A percentile compares a stretch with the other conserved stretches of the same genome.
These are phyloP conservation scores for Drosophila quinaria DNA, from an alignment of 2,888 invertebrate genomes.

Conservation along the genomic window DNA sequence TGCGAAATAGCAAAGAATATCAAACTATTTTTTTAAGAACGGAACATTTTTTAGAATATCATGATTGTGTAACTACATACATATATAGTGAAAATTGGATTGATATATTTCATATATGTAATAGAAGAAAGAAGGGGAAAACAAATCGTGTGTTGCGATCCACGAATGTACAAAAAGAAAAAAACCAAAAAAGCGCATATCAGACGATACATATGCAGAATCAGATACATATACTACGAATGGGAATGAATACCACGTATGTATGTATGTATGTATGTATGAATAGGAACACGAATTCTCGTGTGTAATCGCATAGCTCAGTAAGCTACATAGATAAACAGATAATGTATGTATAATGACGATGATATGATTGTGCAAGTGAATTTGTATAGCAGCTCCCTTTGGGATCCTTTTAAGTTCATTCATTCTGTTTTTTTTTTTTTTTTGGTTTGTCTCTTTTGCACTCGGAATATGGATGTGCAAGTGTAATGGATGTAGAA, in stretches of 20 bases:
- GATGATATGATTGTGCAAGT: slow-evolving; percentile 14
- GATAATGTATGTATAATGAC: slow-evolving; percentile 7
- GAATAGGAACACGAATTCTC: slow-evolving; percentile 11
- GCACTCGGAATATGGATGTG: slow-evolving; percentile 8
- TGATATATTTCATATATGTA: neutral
- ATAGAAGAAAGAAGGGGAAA: neutral
- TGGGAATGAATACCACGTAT: neutral
- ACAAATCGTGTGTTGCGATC: neutral
- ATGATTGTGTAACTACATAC: slow-evolving; percentile 13
- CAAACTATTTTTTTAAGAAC: slow-evolving; percentile 61
- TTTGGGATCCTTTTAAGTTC: slow-evolving; percentile 10
- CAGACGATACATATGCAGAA: slow-evolving; percentile 15
- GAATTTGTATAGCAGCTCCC: slow-evolving; percentile 25
- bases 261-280: slow-evolving; percentile 2
- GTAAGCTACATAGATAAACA: slow-evolving; percentile 9
- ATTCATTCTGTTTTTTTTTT: neutral
- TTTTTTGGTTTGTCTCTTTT: slow-evolving; percentile 14
- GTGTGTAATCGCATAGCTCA: slow-evolving; percentile 1
- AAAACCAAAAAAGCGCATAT: slow-evolving; percentile 9
- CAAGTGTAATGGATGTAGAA: neutral
- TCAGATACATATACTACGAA: slow-evolving; percentile 7
- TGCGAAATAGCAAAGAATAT: slow-evolving; percentile 21
- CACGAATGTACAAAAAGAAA: slow-evolving; percentile 13
- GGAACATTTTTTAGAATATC: slow-evolving; percentile 36
- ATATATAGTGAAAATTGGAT: slow-evolving; percentile 11